Evolutionary conservation across 2,113 vertebrate genomes (phyloP), one percentile per base, ranked within the genome.

Genomic region (Trichechus manatus): DNA sequence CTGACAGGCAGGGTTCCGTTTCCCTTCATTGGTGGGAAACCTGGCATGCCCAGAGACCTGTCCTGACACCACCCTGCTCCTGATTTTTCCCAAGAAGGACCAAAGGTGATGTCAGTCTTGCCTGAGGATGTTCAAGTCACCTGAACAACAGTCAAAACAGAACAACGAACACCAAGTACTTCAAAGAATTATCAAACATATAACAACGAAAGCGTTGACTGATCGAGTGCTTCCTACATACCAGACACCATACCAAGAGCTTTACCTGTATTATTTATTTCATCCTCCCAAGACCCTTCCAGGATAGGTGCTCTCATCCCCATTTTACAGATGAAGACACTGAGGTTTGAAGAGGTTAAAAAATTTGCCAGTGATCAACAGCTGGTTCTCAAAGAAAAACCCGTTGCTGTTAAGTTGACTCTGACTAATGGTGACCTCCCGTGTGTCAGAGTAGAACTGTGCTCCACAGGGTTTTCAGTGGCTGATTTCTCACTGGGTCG

Each of bases 11-110:
- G 66, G 44, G 63, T 74, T 97, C 79, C 96, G 97, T 96, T 91
- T 86, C 80, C 89, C 91, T 93, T 94, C 92, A 95, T 42, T 36
- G 96, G 75, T 94, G 97, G 89, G 98, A 98, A 98, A 96, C 1
- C 4, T 50, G 94, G 81, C 2, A 8, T 90, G 97, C 96, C 95
- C 96, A 47, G 19, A 81, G 95, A 59, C 47, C 56, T 0, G 0
- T 39, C 82, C 83, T 53, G 27, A n/a, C 25, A 72, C 92, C 93
- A 81, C 94, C 95, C 90, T 47, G 64, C 83, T 90, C 89, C 94
- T 97, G 31, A 88, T 96, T 93, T 64, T 98, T 87, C 97, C 89
- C 84, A 94, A 97, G 47, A 96, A 98, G 93, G 29, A 95, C 94
- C 81, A 87, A 89, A 78, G 87, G 17, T 95, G 92, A 96, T 64